Evolutionary conservation across 1,140 invertebrate species (phyloP).

Genomic region (Caenorhabditis briggsae): DNA sequence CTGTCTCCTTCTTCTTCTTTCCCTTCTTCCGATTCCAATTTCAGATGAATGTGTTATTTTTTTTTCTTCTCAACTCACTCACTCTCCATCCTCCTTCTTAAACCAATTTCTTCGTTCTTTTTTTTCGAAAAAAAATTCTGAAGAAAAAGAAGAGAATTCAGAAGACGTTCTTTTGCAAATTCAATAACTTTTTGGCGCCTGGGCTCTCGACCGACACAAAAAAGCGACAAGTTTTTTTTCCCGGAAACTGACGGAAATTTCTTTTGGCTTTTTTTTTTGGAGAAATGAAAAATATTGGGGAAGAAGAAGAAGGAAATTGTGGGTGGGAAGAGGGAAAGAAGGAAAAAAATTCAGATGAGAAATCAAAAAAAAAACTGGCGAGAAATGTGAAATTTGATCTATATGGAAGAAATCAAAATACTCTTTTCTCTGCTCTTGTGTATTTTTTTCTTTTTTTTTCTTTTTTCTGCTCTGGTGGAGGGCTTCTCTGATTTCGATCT

Average conservation of each 20-base stretch:
- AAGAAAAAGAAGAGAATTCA: not conserved
- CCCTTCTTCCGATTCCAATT: constrained; percentile 23
- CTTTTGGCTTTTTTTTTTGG: not conserved
- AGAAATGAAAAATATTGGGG: not conserved
- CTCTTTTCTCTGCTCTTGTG: not conserved
- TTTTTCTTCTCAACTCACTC: not conserved
- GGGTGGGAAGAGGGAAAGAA: not conserved
- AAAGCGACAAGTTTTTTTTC: constrained; percentile 18
- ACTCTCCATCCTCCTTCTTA: not conserved
- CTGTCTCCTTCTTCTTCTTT: not conserved
- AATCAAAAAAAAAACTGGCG: constrained; percentile 2
- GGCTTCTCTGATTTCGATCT: not conserved
- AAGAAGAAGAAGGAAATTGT: not conserved
- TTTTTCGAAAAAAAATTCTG: not conserved
- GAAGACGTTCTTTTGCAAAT: not conserved
- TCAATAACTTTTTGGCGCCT: constrained; percentile 42
- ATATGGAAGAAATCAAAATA: constrained; percentile 23
- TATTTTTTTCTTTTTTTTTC: constrained; percentile 19
- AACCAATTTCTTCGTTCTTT: not conserved
- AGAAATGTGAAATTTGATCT: constrained; percentile 16
- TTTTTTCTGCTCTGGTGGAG: too few relatives aligned
- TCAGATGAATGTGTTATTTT: constrained; percentile 26
- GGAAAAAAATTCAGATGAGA: constrained; percentile 33
- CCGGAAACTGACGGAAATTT: too few relatives aligned
- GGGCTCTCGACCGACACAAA: too few relatives aligned